Conservation (phyloP, 2,888 invertebrate species). For the Hypolimnas misippus region DNA sequence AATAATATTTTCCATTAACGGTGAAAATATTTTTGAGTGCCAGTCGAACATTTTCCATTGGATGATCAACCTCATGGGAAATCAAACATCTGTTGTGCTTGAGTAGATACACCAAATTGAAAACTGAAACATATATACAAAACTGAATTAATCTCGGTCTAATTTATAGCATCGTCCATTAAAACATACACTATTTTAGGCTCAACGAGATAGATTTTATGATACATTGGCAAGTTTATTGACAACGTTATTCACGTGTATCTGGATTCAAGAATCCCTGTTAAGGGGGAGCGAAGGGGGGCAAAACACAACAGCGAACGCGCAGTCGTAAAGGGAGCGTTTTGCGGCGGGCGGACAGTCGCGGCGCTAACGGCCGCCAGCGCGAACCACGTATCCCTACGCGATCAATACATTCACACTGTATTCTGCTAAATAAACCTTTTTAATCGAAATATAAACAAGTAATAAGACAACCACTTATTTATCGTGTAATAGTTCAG, state of each 20-base stretch:
- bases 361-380: constrained; percentile 78
- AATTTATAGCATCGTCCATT: background rate
- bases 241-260: constrained; percentile 59
- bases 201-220: constrained; percentile 25
- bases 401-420: constrained; percentile 64
- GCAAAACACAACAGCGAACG: constrained; percentile 62
- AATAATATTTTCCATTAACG: background rate
- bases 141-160: background rate
- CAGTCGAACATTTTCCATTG: background rate
- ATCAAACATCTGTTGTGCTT: constrained; percentile 24
- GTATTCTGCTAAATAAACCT: constrained; percentile 27
- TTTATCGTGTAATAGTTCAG: constrained; percentile 21
- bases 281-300: constrained; percentile 53
- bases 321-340: constrained; percentile 63
- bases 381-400: constrained; percentile 68
- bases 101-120: background rate
- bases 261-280: constrained; percentile 47
- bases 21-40: background rate
- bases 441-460: constrained; percentile 33
- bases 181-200: constrained; percentile 24
- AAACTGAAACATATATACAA: constrained; percentile 7
- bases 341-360: constrained; percentile 63
- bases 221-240: constrained; percentile 49
- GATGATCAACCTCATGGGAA: constrained; percentile 25
- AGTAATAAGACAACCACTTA: constrained; percentile 16